Percentiles rank a stretch among this genome's conserved stretches.
Evolutionary conservation across 2,888 invertebrate genomes (phyloP).

Genomic region (Callosobruchus maculatus): DNA sequence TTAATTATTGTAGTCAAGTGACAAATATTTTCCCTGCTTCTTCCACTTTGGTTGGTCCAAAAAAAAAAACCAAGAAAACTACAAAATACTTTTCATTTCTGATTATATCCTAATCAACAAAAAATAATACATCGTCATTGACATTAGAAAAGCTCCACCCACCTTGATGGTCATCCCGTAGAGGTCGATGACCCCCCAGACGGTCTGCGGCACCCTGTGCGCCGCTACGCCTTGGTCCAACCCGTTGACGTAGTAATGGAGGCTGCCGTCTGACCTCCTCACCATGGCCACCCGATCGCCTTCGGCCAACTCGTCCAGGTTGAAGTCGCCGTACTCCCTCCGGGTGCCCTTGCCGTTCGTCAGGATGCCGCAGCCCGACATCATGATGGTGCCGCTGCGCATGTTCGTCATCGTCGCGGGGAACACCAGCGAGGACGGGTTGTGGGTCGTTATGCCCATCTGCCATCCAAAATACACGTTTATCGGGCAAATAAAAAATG

Average conservation of each 20-base stretch:
- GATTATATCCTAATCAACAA: no score
- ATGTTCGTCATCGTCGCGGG: conserved; percentile 98
- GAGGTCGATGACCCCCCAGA: conserved; percentile 93
- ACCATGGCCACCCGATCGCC: conserved; percentile 92
- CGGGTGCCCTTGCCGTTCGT: conserved; percentile 93
- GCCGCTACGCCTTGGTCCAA: conserved; percentile 90
- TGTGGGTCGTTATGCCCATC: conserved; percentile 91
- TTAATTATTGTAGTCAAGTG: no score
- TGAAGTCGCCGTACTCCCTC: conserved; percentile 89
- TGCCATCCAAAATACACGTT: conserved; percentile 35
- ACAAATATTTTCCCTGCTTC: no score
- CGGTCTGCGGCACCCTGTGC: conserved; percentile 70
- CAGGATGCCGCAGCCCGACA: conserved; percentile 96
- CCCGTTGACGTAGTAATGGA: conserved; percentile 92
- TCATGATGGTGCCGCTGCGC: conserved; percentile 88
- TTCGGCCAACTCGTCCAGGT: conserved; percentile 88
- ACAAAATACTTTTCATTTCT: no score
- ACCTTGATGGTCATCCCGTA: conserved; percentile 92
- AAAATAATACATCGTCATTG: no score
- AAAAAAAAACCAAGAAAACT: no score
- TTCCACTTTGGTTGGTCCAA: no score
- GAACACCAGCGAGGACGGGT: conserved; percentile 83
- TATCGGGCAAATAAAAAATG: no score
- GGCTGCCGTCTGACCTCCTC: conserved; percentile 75
- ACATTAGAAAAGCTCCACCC: conserved; percentile 6